These are phyloP conservation scores for Drosophila austrosaltans DNA, from an alignment of 2,888 invertebrate genomes.

Conservation along the genomic window DNA sequence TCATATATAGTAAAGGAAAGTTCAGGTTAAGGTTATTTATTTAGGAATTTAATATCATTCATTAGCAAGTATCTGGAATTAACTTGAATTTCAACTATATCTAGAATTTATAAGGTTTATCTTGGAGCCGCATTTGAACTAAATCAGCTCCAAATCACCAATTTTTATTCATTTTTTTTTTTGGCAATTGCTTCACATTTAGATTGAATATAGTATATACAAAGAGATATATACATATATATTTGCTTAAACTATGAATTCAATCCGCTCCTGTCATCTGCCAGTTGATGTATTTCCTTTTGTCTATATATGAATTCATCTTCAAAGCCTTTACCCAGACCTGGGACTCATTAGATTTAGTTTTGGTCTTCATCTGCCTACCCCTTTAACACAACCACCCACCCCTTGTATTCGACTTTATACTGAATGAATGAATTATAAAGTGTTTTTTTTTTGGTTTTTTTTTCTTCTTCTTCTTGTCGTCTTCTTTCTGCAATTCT, in stretches of 20 bases:
- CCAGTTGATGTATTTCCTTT: slow-evolving; percentile 9
- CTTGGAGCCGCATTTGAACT: no score
- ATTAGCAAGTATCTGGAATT: no score
- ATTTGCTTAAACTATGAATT: neutral
- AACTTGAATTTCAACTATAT: no score
- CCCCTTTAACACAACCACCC: neutral
- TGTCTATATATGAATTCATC: slow-evolving; percentile 16
- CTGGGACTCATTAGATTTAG: slow-evolving; percentile 27
- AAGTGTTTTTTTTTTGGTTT: slow-evolving; percentile 14
- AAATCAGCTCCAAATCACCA: no score
- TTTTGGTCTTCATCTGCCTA: neutral
- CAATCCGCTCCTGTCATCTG: neutral
- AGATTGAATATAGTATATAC: no score
- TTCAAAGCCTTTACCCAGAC: slow-evolving; percentile 9
- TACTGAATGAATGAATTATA: slow-evolving; percentile 44
- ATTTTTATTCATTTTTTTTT: no score
- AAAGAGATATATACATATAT: no score
- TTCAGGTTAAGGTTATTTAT: no score
- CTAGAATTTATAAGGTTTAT: no score
- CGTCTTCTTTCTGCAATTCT: slow-evolving; percentile 30
- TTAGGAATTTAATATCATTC: no score
- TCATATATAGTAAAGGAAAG: no score
- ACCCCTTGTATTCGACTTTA: neutral
- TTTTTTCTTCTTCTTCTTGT: neutral
- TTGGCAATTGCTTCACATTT: no score